A percentile compares a stretch with the other conserved stretches of the same genome.
Conservation (phyloP, 2,888 invertebrate genomes). For the Julus scanicus region DNA sequence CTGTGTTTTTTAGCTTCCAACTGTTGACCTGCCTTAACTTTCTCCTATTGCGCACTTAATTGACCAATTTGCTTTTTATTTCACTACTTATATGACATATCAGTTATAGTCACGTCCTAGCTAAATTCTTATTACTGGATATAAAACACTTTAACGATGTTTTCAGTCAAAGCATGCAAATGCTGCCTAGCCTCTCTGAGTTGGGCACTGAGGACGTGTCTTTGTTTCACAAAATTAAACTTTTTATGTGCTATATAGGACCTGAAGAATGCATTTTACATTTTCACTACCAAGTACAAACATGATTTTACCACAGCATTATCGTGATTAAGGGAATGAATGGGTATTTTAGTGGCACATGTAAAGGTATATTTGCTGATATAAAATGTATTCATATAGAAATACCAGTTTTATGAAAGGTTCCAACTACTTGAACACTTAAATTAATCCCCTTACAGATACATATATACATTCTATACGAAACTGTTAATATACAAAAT, state of each 20-base stretch:
- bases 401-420: too few species aligned
- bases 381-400: too few species aligned
- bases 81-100: conserved; percentile 17
- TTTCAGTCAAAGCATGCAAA: conserved; percentile 20
- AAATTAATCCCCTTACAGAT: too few species aligned
- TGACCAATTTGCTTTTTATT: conserved; percentile 40
- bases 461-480: too few species aligned
- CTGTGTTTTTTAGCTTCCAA: neutral
- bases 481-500: too few species aligned
- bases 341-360: too few species aligned
- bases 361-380: too few species aligned
- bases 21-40: conserved; percentile 27
- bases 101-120: conserved; percentile 29
- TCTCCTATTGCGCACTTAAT: conserved; percentile 18
- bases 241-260: neutral
- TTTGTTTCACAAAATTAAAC: neutral
- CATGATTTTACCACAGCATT: too few species aligned
- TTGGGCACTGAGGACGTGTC: neutral
- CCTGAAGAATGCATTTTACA: neutral
- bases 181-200: neutral
- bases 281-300: neutral
- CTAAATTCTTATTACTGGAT: conserved; percentile 30
- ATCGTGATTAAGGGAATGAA: too few species aligned
- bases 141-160: conserved; percentile 36
- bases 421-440: too few species aligned